Conservation (phyloP, 2,797 vertebrate genomes). For the Vespertilio murinus region DNA sequence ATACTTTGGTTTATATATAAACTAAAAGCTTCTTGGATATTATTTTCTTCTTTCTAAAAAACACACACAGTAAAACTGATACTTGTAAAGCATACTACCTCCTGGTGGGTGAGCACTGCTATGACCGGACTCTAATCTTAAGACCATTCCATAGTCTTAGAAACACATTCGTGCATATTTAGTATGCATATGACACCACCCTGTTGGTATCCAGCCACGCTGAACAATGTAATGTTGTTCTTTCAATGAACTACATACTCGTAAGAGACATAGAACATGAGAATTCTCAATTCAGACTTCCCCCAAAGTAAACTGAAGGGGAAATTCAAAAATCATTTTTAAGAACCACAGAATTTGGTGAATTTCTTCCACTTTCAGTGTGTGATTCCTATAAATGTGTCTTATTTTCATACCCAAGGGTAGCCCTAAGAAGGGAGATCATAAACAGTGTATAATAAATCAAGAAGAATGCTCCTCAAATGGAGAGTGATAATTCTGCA, state of each 20-base stretch:
- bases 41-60: slow-evolving; percentile 65
- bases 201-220: not conserved
- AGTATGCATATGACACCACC: not conserved
- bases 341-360: not conserved
- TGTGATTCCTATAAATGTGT: not conserved
- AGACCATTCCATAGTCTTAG: not conserved
- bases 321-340: slow-evolving; percentile 12
- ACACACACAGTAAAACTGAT: not conserved
- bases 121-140: not conserved
- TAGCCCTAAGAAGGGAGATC: not conserved
- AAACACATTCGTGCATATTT: not conserved
- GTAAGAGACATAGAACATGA: not conserved
- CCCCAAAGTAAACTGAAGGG: not conserved
- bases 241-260: not conserved
- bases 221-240: not conserved
- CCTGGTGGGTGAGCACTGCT: slow-evolving; percentile 28
- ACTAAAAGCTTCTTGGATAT: not conserved
- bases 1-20: slow-evolving; percentile 2
- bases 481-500: not conserved
- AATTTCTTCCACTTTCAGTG: not conserved
- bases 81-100: not conserved
- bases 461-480: not conserved
- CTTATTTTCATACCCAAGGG: not conserved
- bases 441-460: not conserved
- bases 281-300: slow-evolving; percentile 12